Conservation (phyloP, 2,888 invertebrate species). For the Oscheius sp. region DNA sequence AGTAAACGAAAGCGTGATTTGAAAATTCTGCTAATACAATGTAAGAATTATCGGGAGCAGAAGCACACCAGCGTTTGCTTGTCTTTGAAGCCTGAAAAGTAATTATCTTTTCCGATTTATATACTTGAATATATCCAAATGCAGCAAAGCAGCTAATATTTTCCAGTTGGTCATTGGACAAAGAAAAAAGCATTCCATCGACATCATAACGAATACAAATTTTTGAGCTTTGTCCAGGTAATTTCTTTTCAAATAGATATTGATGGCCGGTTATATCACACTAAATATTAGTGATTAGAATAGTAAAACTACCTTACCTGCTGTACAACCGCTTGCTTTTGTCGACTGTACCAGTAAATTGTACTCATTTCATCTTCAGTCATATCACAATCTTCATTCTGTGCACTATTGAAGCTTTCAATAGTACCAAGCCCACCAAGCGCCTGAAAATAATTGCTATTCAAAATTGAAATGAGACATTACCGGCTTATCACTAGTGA, state of each 20-base stretch:
- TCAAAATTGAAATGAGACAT: background rate
- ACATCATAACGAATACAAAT: constrained; percentile 31
- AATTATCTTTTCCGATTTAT: background rate
- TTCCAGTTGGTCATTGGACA: background rate
- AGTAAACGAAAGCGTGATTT: constrained; percentile 56
- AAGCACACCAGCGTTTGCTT: constrained; percentile 39
- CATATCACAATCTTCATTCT: constrained; percentile 49
- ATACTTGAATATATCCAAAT: constrained; percentile 32
- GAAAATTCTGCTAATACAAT: constrained; percentile 49
- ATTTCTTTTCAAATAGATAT: constrained; percentile 32
- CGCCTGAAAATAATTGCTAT: constrained; percentile 17
- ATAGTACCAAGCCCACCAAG: constrained; percentile 21
- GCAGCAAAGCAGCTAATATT: constrained; percentile 16
- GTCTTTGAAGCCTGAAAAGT: constrained; percentile 44
- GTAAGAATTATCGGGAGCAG: constrained; percentile 46
- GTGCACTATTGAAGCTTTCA: constrained; percentile 43
- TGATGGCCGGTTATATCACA: constrained; percentile 46
- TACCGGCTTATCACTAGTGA: constrained; percentile 28
- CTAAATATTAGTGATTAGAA: constrained; percentile 29
- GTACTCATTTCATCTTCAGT: constrained; percentile 27
- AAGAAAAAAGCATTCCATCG: constrained; percentile 22
- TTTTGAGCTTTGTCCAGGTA: constrained; percentile 9
- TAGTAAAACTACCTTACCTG: constrained; percentile 12
- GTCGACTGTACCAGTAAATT: constrained; percentile 41
- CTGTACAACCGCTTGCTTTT: constrained; percentile 33